These are phyloP conservation scores for Drosophila maculinotata DNA, from an alignment of 2,888 invertebrate genomes.

Conservation along the genomic window DNA sequence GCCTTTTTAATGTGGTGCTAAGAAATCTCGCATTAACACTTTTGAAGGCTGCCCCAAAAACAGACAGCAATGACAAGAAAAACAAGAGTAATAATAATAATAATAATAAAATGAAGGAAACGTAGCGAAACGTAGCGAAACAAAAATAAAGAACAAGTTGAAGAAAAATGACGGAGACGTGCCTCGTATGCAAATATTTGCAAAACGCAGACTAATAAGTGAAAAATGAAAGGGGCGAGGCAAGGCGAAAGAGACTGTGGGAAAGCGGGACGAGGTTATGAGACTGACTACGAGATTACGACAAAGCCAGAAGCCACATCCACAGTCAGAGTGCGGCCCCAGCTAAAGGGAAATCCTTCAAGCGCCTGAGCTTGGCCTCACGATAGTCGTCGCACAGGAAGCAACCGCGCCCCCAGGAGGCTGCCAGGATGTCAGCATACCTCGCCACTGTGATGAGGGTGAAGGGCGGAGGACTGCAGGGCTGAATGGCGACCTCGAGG, in stretches of 20 bases:
- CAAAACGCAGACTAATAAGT: conserved; percentile 79
- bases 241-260: background rate
- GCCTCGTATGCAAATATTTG: conserved; percentile 82
- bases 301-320: conserved; percentile 51
- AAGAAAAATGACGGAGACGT: conserved; percentile 78
- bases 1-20: conserved; percentile 70
- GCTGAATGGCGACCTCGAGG: conserved; percentile 43
- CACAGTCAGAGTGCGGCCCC: conserved; percentile 19
- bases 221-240: conserved; percentile 28
- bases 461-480: background rate
- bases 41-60: conserved; percentile 35
- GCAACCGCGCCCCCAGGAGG: conserved; percentile 23
- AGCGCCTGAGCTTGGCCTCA: conserved; percentile 44
- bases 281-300: conserved; percentile 25
- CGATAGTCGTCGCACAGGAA: conserved; percentile 43
- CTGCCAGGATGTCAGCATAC: conserved; percentile 9
- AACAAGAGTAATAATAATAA: conserved; percentile 27
- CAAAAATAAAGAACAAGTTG: conserved; percentile 58
- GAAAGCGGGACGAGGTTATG: conserved; percentile 23
- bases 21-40: conserved; percentile 76
- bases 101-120: conserved; percentile 65
- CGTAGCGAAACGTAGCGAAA: conserved; percentile 42
- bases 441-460: background rate
- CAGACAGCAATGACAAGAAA: conserved; percentile 18
- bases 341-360: conserved; percentile 51